Evolutionary conservation across 1,140 invertebrate species (phyloP).

Genomic region (Stegodyphus dumicola): DNA sequence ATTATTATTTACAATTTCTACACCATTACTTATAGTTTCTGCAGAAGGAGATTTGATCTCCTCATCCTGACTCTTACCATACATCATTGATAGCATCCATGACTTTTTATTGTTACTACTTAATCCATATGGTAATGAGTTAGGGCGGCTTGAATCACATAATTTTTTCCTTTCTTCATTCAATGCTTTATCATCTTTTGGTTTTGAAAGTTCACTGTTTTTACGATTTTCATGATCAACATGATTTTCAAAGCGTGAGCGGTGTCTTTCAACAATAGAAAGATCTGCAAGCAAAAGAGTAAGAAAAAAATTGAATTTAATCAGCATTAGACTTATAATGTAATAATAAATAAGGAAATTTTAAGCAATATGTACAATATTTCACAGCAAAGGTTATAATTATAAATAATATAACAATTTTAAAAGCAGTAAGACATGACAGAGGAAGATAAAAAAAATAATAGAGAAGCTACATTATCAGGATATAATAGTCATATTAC

Average conservation of each 20-base stretch:
- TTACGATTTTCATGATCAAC: conserved; percentile 65
- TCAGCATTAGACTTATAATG: no score
- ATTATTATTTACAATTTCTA: conserved; percentile 46
- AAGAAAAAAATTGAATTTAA: not conserved
- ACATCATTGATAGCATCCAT: conserved; percentile 74
- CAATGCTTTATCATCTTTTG: conserved; percentile 24
- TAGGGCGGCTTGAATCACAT: conserved; percentile 3
- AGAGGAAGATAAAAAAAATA: no score
- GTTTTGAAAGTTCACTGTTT: conserved; percentile 66
- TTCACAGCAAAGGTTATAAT: no score
- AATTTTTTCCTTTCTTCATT: conserved; percentile 5
- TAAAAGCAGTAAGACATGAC: no score
- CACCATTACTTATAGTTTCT: not conserved
- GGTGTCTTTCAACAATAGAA: conserved; percentile 30
- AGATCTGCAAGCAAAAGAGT: conserved; percentile 8
- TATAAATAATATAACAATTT: no score
- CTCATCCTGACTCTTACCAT: conserved; percentile 64
- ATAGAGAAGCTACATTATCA: no score
- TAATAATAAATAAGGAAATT: no score
- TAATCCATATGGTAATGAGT: not conserved
- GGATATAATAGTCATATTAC: no score
- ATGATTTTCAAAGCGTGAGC: conserved; percentile 55
- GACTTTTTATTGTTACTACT: conserved; percentile 72
- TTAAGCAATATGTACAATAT: no score
- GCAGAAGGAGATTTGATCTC: conserved; percentile 16